phyloP scores from a whole-genome alignment of 2,797 vertebrate genomes.

The Melanotaenia pygmaea region DNA sequence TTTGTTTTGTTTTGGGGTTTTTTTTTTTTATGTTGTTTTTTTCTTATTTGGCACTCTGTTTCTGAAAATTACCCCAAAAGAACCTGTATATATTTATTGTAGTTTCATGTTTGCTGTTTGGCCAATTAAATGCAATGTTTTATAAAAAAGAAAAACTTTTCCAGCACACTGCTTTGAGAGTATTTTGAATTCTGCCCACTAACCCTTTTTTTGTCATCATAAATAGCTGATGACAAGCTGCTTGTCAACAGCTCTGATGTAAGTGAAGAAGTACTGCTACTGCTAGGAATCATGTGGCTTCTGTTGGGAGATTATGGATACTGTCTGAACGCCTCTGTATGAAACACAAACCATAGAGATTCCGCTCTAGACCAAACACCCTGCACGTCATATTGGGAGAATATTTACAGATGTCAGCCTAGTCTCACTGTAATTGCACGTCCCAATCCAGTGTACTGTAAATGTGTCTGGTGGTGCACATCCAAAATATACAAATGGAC shows the following conservation, averaged over 20 bases:
- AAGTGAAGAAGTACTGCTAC: constrained; percentile 29
- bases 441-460: constrained; percentile 53
- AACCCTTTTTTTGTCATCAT: constrained; percentile 26
- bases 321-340: constrained; percentile 40
- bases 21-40: not conserved
- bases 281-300: constrained; percentile 56
- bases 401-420: constrained; percentile 71
- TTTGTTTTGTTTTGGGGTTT: too few species aligned
- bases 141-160: not conserved
- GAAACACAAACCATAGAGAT: constrained; percentile 42
- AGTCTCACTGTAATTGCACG: constrained; percentile 68
- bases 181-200: constrained; percentile 25
- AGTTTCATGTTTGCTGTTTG: constrained; percentile 53
- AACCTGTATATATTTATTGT: constrained; percentile 14
- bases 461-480: constrained; percentile 63
- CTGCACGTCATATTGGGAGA: constrained; percentile 40
- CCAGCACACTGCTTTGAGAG: not conserved
- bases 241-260: constrained; percentile 47
- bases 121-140: constrained; percentile 33
- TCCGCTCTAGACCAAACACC: constrained; percentile 55
- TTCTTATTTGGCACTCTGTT: constrained; percentile 24
- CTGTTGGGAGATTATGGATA: constrained; percentile 33
- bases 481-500: constrained; percentile 75
- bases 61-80: constrained; percentile 52
- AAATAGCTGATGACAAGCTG: constrained; percentile 52